Conservation (phyloP, 2,113 vertebrate genomes). For the Sinocyclocheilus rhinocerous region DNA sequence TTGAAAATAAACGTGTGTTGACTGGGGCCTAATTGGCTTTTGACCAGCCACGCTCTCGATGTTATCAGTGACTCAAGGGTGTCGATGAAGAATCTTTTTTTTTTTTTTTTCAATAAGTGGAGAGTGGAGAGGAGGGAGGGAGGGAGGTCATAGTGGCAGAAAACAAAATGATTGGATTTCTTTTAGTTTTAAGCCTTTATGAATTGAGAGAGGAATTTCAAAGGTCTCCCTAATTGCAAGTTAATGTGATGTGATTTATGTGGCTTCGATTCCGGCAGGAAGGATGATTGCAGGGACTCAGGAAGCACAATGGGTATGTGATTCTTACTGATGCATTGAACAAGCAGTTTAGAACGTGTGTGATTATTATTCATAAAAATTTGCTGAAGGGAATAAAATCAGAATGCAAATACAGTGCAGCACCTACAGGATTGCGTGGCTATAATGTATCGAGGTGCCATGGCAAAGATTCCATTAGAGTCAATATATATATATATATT, state of each 20-base stretch:
- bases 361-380: constrained; percentile 45
- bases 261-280: constrained; percentile 51
- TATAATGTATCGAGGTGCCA: background rate
- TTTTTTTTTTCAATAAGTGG: constrained; percentile 7
- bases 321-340: constrained; percentile 40
- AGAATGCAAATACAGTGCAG: constrained; percentile 25
- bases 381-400: constrained; percentile 39
- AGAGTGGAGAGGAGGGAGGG: background rate
- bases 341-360: constrained; percentile 20
- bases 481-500: too few relatives aligned
- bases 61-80: constrained; percentile 51
- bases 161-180: constrained; percentile 57
- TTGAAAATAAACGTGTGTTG: constrained; percentile 48
- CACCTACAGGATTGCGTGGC: background rate
- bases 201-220: constrained; percentile 54
- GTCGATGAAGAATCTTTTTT: background rate
- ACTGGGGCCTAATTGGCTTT: constrained; percentile 54
- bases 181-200: constrained; percentile 51
- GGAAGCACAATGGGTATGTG: constrained; percentile 49
- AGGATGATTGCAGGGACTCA: constrained; percentile 49
- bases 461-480: constrained; percentile 15
- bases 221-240: constrained; percentile 57
- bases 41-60: constrained; percentile 44
- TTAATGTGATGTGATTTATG: constrained; percentile 56
- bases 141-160: constrained; percentile 44